phyloP scores from a whole-genome alignment of 2,113 vertebrate genomes.

The Oryzias melastigma region DNA sequence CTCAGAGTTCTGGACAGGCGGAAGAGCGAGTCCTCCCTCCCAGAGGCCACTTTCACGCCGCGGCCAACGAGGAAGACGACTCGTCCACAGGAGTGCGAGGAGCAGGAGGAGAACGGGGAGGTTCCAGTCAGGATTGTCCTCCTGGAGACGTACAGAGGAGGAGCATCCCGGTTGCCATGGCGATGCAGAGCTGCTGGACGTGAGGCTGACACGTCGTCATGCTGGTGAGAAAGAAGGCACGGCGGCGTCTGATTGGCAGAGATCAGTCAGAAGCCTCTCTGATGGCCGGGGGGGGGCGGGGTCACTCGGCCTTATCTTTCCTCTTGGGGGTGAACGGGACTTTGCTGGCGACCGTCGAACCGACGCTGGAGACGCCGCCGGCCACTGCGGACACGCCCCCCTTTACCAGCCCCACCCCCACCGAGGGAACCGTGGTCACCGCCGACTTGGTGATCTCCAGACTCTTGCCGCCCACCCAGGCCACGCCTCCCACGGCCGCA shows the following conservation, averaged over 20 bases:
- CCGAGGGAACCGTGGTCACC: slow-evolving; percentile 71
- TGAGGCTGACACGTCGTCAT: slow-evolving; percentile 11
- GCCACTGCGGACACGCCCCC: slow-evolving; percentile 77
- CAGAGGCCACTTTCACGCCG: too few species aligned
- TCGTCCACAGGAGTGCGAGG: slow-evolving; percentile 6
- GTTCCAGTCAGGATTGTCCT: slow-evolving; percentile 37
- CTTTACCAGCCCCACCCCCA: slow-evolving; percentile 78
- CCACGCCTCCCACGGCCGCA: slow-evolving; percentile 77
- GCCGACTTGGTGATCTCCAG: slow-evolving; percentile 78
- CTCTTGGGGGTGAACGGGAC: slow-evolving; percentile 78
- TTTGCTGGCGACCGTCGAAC: slow-evolving; percentile 76
- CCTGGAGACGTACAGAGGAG: slow-evolving; percentile 1
- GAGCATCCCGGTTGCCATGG: slow-evolving; percentile 11
- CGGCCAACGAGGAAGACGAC: too few species aligned
- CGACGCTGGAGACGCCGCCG: slow-evolving; percentile 75
- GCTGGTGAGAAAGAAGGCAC: slow-evolving; percentile 35
- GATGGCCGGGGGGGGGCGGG: slow-evolving; percentile 57
- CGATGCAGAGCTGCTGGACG: slow-evolving; percentile 13
- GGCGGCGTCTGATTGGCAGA: slow-evolving; percentile 41
- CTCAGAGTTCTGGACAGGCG: too few species aligned
- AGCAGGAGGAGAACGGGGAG: slow-evolving; percentile 14
- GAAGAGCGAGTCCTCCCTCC: too few species aligned
- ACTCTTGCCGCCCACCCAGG: slow-evolving; percentile 81
- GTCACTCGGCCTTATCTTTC: slow-evolving; percentile 82
- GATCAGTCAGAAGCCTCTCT: slow-evolving; percentile 33